These are phyloP conservation scores for Odontamblyopus rebecca DNA, from an alignment of 2,797 vertebrate species.

Conservation along the genomic window DNA sequence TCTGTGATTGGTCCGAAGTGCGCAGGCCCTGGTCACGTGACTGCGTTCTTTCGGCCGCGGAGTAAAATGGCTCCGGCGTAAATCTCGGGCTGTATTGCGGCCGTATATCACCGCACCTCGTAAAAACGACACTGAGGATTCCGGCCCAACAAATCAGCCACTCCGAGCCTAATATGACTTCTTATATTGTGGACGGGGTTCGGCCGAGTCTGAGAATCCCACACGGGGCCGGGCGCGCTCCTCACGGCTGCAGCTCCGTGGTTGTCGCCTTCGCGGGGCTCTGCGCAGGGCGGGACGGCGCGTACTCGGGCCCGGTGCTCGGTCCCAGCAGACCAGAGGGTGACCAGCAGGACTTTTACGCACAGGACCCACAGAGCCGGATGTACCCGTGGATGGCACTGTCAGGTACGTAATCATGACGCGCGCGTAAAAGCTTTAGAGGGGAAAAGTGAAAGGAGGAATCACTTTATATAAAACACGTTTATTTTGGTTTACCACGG, in stretches of 20 bases:
- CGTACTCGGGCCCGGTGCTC: constrained; percentile 78
- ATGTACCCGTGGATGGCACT: constrained; percentile 92
- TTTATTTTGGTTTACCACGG: too few species aligned
- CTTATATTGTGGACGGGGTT: constrained; percentile 93
- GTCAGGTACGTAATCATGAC: constrained; percentile 78
- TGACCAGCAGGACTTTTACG: constrained; percentile 86
- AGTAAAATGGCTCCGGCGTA: constrained; percentile 96
- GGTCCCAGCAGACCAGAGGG: constrained; percentile 80
- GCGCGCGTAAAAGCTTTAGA: neutral
- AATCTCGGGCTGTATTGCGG: constrained; percentile 96
- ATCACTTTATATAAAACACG: too few species aligned
- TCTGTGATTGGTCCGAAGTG: constrained; percentile 82
- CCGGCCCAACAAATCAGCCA: constrained; percentile 96
- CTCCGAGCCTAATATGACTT: constrained; percentile 89
- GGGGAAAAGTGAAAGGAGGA: too few species aligned
- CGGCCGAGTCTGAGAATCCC: constrained; percentile 85
- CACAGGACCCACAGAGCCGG: constrained; percentile 86
- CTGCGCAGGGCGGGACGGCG: constrained; percentile 85
- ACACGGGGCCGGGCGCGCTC: constrained; percentile 84
- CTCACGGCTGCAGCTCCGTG: constrained; percentile 79
- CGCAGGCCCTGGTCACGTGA: constrained; percentile 87
- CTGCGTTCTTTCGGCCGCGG: constrained; percentile 81
- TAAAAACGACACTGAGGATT: constrained; percentile 98
- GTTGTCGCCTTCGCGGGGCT: constrained; percentile 75
- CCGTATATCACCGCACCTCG: constrained; percentile 97